These are phyloP conservation scores for Sparus aurata DNA, from an alignment of 2,797 vertebrate genomes.

Conservation along the genomic window DNA sequence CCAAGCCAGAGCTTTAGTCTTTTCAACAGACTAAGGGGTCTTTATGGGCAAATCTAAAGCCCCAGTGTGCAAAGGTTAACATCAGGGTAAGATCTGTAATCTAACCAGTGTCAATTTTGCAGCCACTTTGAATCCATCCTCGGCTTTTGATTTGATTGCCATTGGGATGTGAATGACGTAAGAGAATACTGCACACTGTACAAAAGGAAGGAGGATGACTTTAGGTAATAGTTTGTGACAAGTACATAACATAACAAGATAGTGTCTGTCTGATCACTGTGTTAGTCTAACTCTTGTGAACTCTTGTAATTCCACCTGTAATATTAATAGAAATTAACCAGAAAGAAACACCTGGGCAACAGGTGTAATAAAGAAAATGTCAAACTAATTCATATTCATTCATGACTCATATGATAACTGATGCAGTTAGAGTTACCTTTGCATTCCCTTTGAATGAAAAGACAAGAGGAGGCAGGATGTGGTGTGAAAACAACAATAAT, in stretches of 20 bases:
- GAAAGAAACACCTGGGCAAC: neutral
- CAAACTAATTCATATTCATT: neutral
- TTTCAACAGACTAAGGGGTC: constrained; percentile 16
- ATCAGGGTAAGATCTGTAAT: constrained; percentile 3
- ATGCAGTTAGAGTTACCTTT: neutral
- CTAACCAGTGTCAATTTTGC: neutral
- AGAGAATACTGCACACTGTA: neutral
- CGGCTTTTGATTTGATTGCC: neutral
- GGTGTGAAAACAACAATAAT: constrained; percentile 1
- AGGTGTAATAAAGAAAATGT: neutral
- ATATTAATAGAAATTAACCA: neutral
- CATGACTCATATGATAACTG: neutral
- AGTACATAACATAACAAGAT: neutral
- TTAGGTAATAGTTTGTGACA: neutral
- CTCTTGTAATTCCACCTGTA: neutral
- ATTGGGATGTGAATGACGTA: neutral
- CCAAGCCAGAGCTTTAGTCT: neutral
- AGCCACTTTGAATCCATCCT: neutral
- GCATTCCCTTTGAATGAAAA: neutral
- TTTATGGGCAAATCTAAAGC: constrained; percentile 7
- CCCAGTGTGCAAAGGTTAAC: neutral
- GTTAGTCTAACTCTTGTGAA: no score
- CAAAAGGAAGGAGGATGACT: neutral
- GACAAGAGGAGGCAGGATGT: neutral
- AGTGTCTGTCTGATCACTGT: neutral